Base-by-base conservation (phyloP, 1,140 invertebrate genomes). In the Linepithema humile region DNA sequence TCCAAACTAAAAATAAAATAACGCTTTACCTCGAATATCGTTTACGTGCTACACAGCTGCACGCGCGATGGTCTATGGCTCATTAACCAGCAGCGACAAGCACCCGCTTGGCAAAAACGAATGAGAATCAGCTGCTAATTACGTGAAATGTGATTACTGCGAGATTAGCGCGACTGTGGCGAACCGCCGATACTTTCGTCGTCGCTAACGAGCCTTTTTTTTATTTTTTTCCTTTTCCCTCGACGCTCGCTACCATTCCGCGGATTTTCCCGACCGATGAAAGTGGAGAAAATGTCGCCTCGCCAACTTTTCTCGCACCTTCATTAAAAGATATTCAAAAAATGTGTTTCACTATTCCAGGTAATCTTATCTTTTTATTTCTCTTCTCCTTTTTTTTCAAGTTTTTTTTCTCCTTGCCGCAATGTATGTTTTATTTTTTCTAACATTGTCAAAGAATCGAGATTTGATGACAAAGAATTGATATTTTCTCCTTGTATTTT, bases 101-200 rank as follows among this genome's bases (percentile, higher is more conserved):
- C 23, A 29, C n/a, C n/a, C n/a, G 32, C 43, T 23, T 12, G 2
- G 20, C 23, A 69, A 70, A 55, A 80, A 78, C 35, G 75, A 69
- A 70, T 57, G 23, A 57, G 75, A 78, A 78, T 57, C 48, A 70
- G 35, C 50, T 55, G 75, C 75, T 80, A 80, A 80, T 80, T 80
- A 80, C 64, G 67, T 48, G 43, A 77, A 77, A 77, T 50, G 48
- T 26, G 75, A 69, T 78, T 78, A 78, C 35, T 2, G 35, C 48
- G 64, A 55, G 75, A 80, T 80, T 80, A 80, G 64, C 75, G 23
- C 35, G 50, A 69, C 75, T 80, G 48, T 80, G 75, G 75, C 23
- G 12, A 55, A 55, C 64, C 64, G 48, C 75, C n/a, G 75, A 80
- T 80, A 80, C 35, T 70, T 70, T 80, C 48, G n/a, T 80, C 35